phyloP scores from a whole-genome alignment of 2,888 invertebrate species.

The Dasysyrphus tricinctus region DNA sequence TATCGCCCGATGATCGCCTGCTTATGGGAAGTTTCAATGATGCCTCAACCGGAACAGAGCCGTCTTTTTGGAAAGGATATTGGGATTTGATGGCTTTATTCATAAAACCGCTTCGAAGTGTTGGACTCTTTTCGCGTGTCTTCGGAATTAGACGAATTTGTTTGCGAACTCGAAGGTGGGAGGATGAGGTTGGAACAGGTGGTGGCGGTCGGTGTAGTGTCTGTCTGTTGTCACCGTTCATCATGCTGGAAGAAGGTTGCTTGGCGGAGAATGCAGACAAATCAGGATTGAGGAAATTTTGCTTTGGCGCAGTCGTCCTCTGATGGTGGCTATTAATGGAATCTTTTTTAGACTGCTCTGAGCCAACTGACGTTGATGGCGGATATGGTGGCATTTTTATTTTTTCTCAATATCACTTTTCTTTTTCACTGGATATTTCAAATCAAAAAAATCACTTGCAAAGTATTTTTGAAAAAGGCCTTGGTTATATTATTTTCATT shows the following conservation, averaged over 20 bases:
- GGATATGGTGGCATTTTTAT: conserved; percentile 77
- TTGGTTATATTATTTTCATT: conserved; percentile 10
- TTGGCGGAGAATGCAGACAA: conserved; percentile 56
- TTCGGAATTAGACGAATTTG: conserved; percentile 78
- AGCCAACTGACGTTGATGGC: conserved; percentile 72
- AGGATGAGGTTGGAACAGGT: conserved; percentile 80
- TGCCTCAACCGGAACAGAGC: conserved; percentile 79
- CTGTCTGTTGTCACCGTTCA: conserved; percentile 41
- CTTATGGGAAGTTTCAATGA: conserved; percentile 79
- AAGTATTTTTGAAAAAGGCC: conserved; percentile 5
- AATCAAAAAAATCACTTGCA: conserved; percentile 40
- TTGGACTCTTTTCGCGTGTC: conserved; percentile 77
- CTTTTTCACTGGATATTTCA: conserved; percentile 17
- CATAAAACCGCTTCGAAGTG: conserved; percentile 40
- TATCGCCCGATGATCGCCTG: conserved; percentile 65
- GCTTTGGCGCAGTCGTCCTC: conserved; percentile 16
- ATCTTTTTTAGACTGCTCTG: conserved; percentile 59
- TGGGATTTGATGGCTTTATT: conserved; percentile 60
- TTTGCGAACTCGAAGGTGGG: conserved; percentile 79
- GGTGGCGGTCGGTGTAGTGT: conserved; percentile 75
- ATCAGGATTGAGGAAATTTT: conserved; percentile 66
- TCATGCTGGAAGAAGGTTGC: conserved; percentile 56
- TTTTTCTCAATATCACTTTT: conserved; percentile 11
- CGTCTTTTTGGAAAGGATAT: conserved; percentile 39
- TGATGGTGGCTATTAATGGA: conserved; percentile 45